phyloP scores from a whole-genome alignment of 92 coral and sea anemone species.

The Epizoanthus rinbou region DNA sequence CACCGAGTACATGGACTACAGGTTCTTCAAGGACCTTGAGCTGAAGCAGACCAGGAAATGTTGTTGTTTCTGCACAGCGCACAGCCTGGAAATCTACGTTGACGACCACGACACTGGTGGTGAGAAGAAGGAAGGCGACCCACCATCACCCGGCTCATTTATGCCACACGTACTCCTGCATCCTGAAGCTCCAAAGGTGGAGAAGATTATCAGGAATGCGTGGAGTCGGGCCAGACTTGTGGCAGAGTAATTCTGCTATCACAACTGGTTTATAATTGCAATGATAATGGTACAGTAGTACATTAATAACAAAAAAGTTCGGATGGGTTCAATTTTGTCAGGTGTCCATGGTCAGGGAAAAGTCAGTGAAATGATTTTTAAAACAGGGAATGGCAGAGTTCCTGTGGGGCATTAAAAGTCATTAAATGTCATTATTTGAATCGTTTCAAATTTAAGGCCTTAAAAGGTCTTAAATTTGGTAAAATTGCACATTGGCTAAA shows the following conservation, averaged over 20 bases:
- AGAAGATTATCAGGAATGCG: slow-evolving; percentile 89
- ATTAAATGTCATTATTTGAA: too few relatives aligned
- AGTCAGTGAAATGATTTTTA: too few relatives aligned
- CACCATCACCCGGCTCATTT: slow-evolving; percentile 89
- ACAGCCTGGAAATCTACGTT: slow-evolving; percentile 82
- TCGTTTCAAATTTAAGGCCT: too few relatives aligned
- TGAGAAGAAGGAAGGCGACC: slow-evolving; percentile 78
- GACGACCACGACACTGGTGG: slow-evolving; percentile 91
- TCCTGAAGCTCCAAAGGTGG: slow-evolving; percentile 95
- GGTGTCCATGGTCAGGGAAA: too few relatives aligned
- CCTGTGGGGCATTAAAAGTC: too few relatives aligned
- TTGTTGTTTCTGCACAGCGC: slow-evolving; percentile 87
- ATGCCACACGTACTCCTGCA: slow-evolving; percentile 93
- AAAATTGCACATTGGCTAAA: too few relatives aligned
- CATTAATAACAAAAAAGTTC: too few relatives aligned
- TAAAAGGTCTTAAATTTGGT: too few relatives aligned
- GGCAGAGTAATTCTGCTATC: slow-evolving; percentile 65
- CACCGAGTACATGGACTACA: slow-evolving; percentile 96
- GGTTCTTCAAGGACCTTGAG: slow-evolving; percentile 97
- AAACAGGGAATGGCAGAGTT: too few relatives aligned
- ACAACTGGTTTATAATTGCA: too few relatives aligned
- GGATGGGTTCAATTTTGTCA: too few relatives aligned
- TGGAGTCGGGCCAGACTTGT: slow-evolving; percentile 93
- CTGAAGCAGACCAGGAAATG: slow-evolving; percentile 85
- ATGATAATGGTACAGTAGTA: too few relatives aligned